These are phyloP conservation scores for Tetragonisca angustula DNA, from an alignment of 2,888 invertebrate species.

Conservation along the genomic window DNA sequence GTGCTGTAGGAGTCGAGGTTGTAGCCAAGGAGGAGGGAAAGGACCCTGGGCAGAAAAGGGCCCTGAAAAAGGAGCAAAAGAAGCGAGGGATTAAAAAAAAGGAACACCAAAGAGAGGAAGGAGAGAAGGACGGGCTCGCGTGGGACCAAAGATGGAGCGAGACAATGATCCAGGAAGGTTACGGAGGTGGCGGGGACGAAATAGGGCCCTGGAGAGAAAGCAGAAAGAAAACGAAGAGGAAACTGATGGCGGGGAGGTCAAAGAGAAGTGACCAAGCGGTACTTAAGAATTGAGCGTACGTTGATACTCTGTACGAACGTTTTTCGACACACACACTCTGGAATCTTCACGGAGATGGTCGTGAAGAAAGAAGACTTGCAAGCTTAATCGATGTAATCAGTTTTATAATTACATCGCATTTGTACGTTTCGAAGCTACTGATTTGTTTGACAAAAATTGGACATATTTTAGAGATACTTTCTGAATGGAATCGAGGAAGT, in stretches of 20 bases:
- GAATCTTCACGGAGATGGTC: too few relatives aligned
- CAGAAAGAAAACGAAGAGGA: slow-evolving; percentile 1
- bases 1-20: slow-evolving; percentile 5
- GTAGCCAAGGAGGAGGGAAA: background rate
- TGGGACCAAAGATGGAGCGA: slow-evolving; percentile 35
- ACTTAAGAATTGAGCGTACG: slow-evolving; percentile 2
- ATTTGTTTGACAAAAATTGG: too few relatives aligned
- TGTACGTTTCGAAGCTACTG: too few relatives aligned
- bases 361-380: too few relatives aligned
- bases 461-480: too few relatives aligned
- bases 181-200: slow-evolving; percentile 9
- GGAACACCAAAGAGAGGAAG: background rate
- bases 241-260: slow-evolving; percentile 18
- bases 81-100: background rate
- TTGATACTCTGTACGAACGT: background rate
- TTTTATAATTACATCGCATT: too few relatives aligned
- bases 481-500: too few relatives aligned
- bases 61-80: slow-evolving; percentile 10
- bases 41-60: background rate
- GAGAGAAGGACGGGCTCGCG: slow-evolving; percentile 19
- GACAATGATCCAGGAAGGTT: background rate
- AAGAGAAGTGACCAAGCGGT: slow-evolving; percentile 3
- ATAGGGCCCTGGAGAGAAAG: slow-evolving; percentile 1
- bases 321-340: too few relatives aligned
- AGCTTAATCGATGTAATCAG: too few relatives aligned